phyloP scores from a whole-genome alignment of 1,140 invertebrate species.

The Hypsibius dujardini region DNA sequence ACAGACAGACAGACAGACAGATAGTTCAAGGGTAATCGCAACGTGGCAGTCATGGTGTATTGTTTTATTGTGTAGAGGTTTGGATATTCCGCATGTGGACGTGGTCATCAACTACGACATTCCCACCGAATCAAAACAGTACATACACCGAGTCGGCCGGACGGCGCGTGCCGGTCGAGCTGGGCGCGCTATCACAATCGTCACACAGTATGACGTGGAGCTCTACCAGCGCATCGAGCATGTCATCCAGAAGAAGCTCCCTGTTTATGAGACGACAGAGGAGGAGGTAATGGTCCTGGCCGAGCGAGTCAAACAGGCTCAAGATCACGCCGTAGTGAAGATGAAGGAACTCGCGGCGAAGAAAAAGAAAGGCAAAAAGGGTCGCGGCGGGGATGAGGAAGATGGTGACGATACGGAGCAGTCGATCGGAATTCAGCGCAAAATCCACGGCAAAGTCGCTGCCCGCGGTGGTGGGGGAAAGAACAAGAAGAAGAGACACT shows the following conservation, averaged over 20 bases:
- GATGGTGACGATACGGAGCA: slow-evolving; percentile 58
- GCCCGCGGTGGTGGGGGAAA: background rate
- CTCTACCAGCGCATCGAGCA: slow-evolving; percentile 90
- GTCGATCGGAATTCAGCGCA: slow-evolving; percentile 53
- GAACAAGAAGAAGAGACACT: no score
- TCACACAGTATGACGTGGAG: slow-evolving; percentile 83
- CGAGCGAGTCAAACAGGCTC: slow-evolving; percentile 76
- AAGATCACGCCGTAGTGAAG: slow-evolving; percentile 69
- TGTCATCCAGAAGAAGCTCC: slow-evolving; percentile 74
- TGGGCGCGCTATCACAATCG: slow-evolving; percentile 47
- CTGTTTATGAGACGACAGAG: slow-evolving; percentile 68
- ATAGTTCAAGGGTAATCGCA: no score
- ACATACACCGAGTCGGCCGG: slow-evolving; percentile 84
- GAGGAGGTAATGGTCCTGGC: slow-evolving; percentile 84
- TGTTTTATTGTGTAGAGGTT: no score
- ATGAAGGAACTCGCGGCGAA: slow-evolving; percentile 63
- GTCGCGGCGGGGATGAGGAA: slow-evolving; percentile 42
- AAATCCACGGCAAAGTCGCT: slow-evolving; percentile 40
- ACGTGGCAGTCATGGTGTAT: no score
- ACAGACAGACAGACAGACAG: no score
- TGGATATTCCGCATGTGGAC: slow-evolving; percentile 96
- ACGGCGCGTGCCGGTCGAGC: slow-evolving; percentile 78
- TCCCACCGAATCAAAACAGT: slow-evolving; percentile 84
- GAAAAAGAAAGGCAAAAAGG: slow-evolving; percentile 38
- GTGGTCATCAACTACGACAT: slow-evolving; percentile 95